These are phyloP conservation scores for Peromyscus attwateri DNA, from an alignment of 2,797 vertebrate genomes.

Conservation along the genomic window DNA sequence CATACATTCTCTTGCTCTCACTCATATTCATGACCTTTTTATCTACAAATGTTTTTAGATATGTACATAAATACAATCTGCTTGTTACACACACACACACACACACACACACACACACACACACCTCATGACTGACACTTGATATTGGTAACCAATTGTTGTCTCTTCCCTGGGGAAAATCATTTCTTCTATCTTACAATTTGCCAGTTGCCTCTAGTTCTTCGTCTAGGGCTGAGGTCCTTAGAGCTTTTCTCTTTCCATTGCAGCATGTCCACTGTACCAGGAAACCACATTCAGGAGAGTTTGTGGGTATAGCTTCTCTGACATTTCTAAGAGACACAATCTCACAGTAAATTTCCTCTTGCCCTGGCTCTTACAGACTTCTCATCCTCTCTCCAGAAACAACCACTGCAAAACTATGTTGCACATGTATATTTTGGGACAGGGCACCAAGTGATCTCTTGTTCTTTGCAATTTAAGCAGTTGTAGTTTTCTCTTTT, in stretches of 20 bases:
- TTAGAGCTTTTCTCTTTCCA: not conserved
- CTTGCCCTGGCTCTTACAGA: not conserved
- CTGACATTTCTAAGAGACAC: not conserved
- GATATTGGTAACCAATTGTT: not conserved
- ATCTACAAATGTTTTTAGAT: not conserved
- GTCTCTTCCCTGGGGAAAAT: not conserved
- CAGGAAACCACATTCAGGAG: too few species aligned
- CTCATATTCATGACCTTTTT: not conserved
- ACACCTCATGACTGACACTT: not conserved
- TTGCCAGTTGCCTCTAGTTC: not conserved
- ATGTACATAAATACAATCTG: too few species aligned
- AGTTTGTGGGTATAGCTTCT: not conserved
- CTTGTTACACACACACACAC: not conserved
- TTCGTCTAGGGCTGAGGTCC: too few species aligned
- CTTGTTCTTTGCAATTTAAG: not conserved
- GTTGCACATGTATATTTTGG: not conserved
- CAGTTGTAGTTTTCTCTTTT: not conserved
- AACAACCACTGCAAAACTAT: not conserved
- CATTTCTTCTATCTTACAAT: too few species aligned
- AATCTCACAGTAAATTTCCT: not conserved
- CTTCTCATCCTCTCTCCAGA: not conserved
- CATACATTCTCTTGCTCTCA: not conserved
- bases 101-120: not conserved
- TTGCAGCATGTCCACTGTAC: not conserved
- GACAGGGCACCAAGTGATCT: too few species aligned